Evolutionary conservation across 2,113 vertebrate species (phyloP), one percentile per base, ranked within the genome.

Genomic region (Isichthys henryi): DNA sequence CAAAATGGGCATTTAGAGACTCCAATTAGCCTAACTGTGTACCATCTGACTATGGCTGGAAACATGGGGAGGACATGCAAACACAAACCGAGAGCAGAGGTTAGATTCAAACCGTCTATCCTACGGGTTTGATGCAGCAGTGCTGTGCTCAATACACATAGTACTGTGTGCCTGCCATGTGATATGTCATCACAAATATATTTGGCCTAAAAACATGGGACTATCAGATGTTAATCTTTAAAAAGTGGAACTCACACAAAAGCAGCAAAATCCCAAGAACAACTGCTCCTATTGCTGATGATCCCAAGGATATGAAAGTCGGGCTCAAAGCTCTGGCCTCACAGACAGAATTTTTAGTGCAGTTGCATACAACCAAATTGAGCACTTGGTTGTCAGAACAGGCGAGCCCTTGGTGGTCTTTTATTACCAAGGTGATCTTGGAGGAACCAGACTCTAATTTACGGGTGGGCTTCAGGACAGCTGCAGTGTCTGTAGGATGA

Each of bases 371-470:
- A 0, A 90, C 50, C 90, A 96, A 48, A 0, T n/a, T 88, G 23
- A 95, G 15, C 90, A 93, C 93, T 90, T 96, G 94, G 23, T 92
- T 92, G 2, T 94, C 93, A 56, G 91, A 88, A 92, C 95, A 96
- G 46, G 87, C 17, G 0, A 31, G 0, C 0, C 92, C 93, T 89
- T 96, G 95, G 74, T 92, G 88, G 89, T 96, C 96, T 2, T 5
- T 88, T 39, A 96, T 91, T 62, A 88, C 0, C 56, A 96, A 3
- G n/a, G 62, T 35, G 88, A 96, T 91, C 19, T 93, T 39, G 2
- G 93, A 93, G 1, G 11, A 0, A 8, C 94, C 94, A 3, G 94
- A 93, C 93, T 92, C 94, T 15, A 94, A 0, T 8, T 2, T 0
- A 2, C 92, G 86, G 0, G 84, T 45, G 23, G 92, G 35, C 35